Evolutionary conservation across 2,888 invertebrate genomes (phyloP), one percentile per base, ranked within the genome.

Genomic region (Noctua comes): DNA sequence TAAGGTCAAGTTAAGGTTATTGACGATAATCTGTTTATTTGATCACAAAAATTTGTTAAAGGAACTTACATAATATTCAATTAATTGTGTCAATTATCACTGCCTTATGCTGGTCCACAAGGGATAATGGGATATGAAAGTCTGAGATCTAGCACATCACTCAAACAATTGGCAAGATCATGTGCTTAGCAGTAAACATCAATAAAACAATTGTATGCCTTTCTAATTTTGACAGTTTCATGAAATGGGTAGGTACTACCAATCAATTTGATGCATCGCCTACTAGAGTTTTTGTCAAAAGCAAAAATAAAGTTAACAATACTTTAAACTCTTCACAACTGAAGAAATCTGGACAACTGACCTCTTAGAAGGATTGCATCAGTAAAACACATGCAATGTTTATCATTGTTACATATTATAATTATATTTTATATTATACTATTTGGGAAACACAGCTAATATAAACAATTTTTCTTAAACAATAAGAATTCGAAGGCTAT

Each of bases 1-100:
- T 73, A 85, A 85, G 73, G 87, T 84, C 87, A 84, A 77, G 21
- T 85, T 70, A 80, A 85, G 85, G 85, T 85, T 75, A 86, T 27
- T 51, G 18, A 43, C 59, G 0, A 64, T 73, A 57, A 75, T 84
- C 43, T 46, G 10, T 82, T 82, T 54, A 62, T 64, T 65, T 68
- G 5, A 40, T 13, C 11, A 16, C 16, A 48, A 6, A 48, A 46
- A 48, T 1, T 1, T 0, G 48, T 5, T 5, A 6, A 48, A 40
- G 48, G 18, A 18, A 48, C 48, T 48, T 18, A 48, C 48, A 18
- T 48, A 6, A 48, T 18, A 18, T 48, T 48, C 48, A 48, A 48
- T 48, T 16, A 48, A 16, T 48, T 48, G 11, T 48, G 16, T 48
- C 48, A 48, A 48, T 6, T 48, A 48, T 48, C n/a, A 46, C 11